Conservation (phyloP, 2,888 invertebrate genomes). For the Tenthredo amoena region DNA sequence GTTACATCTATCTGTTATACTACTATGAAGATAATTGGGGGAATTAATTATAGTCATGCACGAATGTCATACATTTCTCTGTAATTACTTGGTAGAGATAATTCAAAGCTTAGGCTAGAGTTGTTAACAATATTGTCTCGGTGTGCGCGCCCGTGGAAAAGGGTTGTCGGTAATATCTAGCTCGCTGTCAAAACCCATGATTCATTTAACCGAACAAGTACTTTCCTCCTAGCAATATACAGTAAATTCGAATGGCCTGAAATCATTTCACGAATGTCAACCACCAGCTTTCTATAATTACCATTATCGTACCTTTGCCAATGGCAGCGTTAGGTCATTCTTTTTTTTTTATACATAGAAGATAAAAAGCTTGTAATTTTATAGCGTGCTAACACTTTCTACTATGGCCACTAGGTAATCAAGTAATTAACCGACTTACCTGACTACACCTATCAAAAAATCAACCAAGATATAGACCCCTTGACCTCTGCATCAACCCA, state of each 20-base stretch:
- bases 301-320: neutral
- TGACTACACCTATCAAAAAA: slow-evolving; percentile 21
- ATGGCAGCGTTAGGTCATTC: neutral
- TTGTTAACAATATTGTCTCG: slow-evolving; percentile 71
- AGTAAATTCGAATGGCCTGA: slow-evolving; percentile 5
- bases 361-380: neutral
- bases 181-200: slow-evolving; percentile 36
- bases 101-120: slow-evolving; percentile 71
- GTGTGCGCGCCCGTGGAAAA: slow-evolving; percentile 50
- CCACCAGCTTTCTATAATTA: neutral
- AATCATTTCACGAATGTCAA: slow-evolving; percentile 24
- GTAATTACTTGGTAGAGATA: slow-evolving; percentile 73
- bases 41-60: slow-evolving; percentile 76
- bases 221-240: slow-evolving; percentile 12
- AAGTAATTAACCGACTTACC: slow-evolving; percentile 46
- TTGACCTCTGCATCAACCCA: slow-evolving; percentile 20
- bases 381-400: slow-evolving; percentile 16
- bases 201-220: slow-evolving; percentile 32
- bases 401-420: slow-evolving; percentile 19
- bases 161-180: slow-evolving; percentile 36
- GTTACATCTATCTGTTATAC: neutral
- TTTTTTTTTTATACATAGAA: neutral
- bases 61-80: slow-evolving; percentile 74
- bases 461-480: slow-evolving; percentile 27
- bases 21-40: slow-evolving; percentile 16